These are phyloP conservation scores for Gambusia holbrooki DNA, from an alignment of 2,113 vertebrate species.

Conservation along the genomic window DNA sequence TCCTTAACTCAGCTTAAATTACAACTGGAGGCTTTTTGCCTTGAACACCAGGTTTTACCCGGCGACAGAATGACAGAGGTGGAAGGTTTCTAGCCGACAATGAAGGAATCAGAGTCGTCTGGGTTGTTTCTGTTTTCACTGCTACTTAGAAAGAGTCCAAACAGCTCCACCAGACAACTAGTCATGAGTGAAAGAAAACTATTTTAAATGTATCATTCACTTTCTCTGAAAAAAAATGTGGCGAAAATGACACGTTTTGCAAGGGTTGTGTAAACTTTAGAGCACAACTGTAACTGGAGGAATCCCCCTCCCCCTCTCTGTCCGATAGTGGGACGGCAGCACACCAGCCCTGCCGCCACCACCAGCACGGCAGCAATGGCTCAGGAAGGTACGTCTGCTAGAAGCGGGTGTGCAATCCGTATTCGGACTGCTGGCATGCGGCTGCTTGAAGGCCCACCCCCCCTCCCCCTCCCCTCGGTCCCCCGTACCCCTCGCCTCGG, in stretches of 20 bases:
- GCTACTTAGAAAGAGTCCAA: neutral
- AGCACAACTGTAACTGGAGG: neutral
- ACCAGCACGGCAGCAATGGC: constrained; percentile 92
- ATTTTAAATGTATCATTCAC: neutral
- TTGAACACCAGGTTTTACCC: neutral
- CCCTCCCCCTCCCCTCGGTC: neutral
- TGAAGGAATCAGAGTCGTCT: neutral
- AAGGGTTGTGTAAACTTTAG: neutral
- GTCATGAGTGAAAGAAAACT: too few relatives aligned
- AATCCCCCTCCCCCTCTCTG: constrained; percentile 82
- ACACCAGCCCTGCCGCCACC: constrained; percentile 92
- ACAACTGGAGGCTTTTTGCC: neutral
- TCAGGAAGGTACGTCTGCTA: constrained; percentile 90
- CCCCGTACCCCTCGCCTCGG: constrained; percentile 22
- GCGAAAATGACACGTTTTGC: neutral
- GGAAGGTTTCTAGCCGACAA: neutral
- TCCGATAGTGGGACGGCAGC: constrained; percentile 96
- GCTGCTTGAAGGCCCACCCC: constrained; percentile 55
- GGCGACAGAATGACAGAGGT: too few relatives aligned
- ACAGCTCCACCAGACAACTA: neutral
- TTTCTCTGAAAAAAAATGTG: neutral
- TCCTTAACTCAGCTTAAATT: neutral
- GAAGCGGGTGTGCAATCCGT: constrained; percentile 57
- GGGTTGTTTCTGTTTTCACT: neutral
- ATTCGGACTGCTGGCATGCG: constrained; percentile 78